Evolutionary conservation across 2,797 vertebrate genomes (phyloP).

Genomic region (Eulemur mongoz): DNA sequence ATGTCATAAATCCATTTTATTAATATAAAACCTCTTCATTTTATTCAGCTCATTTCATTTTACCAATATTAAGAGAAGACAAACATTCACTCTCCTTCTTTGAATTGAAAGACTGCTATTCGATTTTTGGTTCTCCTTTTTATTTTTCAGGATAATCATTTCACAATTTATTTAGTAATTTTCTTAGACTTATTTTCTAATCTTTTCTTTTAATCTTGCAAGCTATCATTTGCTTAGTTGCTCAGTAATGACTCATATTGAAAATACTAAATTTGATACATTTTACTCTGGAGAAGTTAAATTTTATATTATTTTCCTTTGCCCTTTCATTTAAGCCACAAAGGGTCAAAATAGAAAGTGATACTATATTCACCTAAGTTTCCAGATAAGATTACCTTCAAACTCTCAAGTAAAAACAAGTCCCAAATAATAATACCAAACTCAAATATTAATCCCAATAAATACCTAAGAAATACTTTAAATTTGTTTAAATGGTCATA

Average conservation of each 20-base stretch:
- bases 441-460: not conserved
- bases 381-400: not conserved
- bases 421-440: not conserved
- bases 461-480: not conserved
- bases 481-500: not conserved
- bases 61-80: not conserved
- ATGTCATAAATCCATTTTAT: not conserved
- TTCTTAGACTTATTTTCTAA: constrained; percentile 2
- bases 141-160: not conserved
- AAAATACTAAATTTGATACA: constrained; percentile 13
- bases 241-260: not conserved
- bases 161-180: not conserved
- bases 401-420: not conserved
- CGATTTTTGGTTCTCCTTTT: not conserved
- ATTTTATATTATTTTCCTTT: constrained; percentile 9
- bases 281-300: constrained; percentile 9
- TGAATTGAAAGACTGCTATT: not conserved
- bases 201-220: not conserved
- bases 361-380: not conserved
- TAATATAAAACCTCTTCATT: not conserved
- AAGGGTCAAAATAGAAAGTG: not conserved
- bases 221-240: not conserved
- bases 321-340: not conserved
- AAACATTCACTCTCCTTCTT: not conserved
- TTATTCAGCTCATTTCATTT: not conserved